phyloP scores from a whole-genome alignment of 1,140 invertebrate genomes.

The Drosophila simulans region DNA sequence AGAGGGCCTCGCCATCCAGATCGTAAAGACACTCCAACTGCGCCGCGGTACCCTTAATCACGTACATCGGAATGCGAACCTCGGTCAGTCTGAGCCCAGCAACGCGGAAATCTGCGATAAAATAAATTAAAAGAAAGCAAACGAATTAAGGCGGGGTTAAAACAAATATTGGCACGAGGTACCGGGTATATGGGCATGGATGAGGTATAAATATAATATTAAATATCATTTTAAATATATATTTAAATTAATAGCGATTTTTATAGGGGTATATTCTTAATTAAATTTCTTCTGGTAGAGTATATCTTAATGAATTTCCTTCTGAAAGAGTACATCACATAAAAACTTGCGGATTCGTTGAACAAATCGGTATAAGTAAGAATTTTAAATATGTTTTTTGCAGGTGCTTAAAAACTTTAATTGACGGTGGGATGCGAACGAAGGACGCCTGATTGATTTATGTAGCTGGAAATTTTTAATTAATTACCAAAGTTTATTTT shows the following conservation, averaged over 20 bases:
- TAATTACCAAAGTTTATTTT: constrained; percentile 80
- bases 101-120: constrained; percentile 75
- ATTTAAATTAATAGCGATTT: too few relatives aligned
- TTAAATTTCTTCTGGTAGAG: background rate
- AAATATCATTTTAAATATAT: too few relatives aligned
- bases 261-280: background rate
- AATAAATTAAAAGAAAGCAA: constrained; percentile 15
- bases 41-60: constrained; percentile 87
- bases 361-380: background rate
- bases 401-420: constrained; percentile 60
- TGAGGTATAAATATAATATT: background rate
- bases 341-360: background rate
- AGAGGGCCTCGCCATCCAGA: constrained; percentile 88
- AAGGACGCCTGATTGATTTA: constrained; percentile 69
- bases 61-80: constrained; percentile 88
- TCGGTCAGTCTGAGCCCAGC: constrained; percentile 87
- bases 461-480: constrained; percentile 73
- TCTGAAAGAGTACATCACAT: too few relatives aligned
- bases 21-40: constrained; percentile 88
- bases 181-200: background rate
- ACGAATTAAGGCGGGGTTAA: constrained; percentile 14
- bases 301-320: too few relatives aligned
- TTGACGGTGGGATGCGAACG: constrained; percentile 4
- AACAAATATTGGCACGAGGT: constrained; percentile 5
- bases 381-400: constrained; percentile 8